Evolutionary conservation across 2,113 vertebrate genomes (phyloP).

Genomic region (Delphinapterus leucas): DNA sequence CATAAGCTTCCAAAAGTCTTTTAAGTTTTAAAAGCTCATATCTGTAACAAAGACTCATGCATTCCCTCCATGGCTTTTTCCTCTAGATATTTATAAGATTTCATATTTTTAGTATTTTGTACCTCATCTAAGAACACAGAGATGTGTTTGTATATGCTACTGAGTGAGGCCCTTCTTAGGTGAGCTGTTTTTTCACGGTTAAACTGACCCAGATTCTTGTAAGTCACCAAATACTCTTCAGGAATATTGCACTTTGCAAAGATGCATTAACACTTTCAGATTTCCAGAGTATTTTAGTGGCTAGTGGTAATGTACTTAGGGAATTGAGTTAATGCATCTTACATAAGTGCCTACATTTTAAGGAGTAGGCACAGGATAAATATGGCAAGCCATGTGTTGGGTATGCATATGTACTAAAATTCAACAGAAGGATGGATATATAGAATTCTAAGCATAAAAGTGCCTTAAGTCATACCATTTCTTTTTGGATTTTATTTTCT

Average conservation of each 20-base stretch:
- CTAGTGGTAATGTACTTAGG: background rate
- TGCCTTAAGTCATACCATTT: background rate
- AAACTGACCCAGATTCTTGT: constrained; percentile 42
- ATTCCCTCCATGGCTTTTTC: background rate
- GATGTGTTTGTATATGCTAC: background rate
- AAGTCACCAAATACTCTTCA: constrained; percentile 13
- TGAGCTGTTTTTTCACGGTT: background rate
- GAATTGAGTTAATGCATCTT: constrained; percentile 40
- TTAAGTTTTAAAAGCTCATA: background rate
- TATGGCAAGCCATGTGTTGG: constrained; percentile 19
- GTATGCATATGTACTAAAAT: background rate
- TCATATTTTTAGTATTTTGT: background rate
- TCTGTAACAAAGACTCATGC: background rate
- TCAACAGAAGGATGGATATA: background rate
- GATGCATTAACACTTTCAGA: constrained; percentile 31
- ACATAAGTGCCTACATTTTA: constrained; percentile 21
- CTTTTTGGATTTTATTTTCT: background rate
- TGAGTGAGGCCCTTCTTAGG: background rate
- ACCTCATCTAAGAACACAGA: background rate
- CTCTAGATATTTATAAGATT: background rate
- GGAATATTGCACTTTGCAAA: constrained; percentile 58
- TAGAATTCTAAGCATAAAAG: constrained; percentile 17
- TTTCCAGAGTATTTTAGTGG: constrained; percentile 10
- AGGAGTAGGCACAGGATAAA: constrained; percentile 27
- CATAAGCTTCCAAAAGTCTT: background rate